A percentile compares a stretch with the other conserved stretches of the same genome.
Evolutionary conservation across 2,797 vertebrate species (phyloP).

Genomic region (Tokudaia muenninki): DNA sequence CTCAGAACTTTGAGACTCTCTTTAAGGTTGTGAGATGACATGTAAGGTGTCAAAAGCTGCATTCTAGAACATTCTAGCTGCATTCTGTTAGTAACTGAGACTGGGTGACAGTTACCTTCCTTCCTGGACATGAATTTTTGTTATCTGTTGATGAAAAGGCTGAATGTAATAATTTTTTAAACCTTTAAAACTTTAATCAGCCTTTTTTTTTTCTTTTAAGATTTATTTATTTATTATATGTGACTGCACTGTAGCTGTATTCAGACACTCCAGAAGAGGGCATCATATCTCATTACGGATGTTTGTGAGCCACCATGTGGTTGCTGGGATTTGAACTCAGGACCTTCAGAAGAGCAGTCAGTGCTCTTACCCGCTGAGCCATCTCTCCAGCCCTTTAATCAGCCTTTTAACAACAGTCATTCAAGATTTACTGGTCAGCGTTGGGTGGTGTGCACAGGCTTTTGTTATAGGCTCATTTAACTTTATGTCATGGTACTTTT

Average conservation of each 20-base stretch:
- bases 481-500: not conserved
- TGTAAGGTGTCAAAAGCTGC: not conserved
- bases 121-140: not conserved
- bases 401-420: not conserved
- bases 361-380: too few relatives aligned
- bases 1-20: not conserved
- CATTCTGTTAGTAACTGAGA: not conserved
- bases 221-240: too few relatives aligned
- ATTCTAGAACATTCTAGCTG: not conserved
- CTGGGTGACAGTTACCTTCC: not conserved
- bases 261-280: too few relatives aligned
- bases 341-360: too few relatives aligned
- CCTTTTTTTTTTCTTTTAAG: too few relatives aligned
- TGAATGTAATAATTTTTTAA: conserved; percentile 8
- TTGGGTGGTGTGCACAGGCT: not conserved
- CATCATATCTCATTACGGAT: too few relatives aligned
- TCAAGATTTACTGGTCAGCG: not conserved
- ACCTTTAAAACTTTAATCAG: not conserved
- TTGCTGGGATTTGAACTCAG: too few relatives aligned
- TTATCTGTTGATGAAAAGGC: not conserved
- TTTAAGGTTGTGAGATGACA: not conserved
- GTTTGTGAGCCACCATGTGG: too few relatives aligned
- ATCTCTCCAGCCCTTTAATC: not conserved
- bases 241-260: too few relatives aligned
- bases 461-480: not conserved